Conservation (phyloP, 1,140 invertebrate genomes). For the Saccostrea glomerata region DNA sequence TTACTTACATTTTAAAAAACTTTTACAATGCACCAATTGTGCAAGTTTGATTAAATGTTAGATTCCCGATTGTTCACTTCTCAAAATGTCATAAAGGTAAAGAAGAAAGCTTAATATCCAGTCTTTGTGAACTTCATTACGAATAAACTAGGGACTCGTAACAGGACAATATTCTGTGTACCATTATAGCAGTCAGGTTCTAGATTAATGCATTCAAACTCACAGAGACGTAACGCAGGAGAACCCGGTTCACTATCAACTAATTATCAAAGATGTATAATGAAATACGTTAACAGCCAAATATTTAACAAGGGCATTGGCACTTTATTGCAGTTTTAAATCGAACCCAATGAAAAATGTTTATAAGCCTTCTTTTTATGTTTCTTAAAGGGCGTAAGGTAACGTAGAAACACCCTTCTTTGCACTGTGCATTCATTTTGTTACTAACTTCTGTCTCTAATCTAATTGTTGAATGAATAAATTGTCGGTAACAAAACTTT, state of each 20-base stretch:
- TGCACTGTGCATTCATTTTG: neutral
- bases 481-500: no score
- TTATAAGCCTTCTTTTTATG: neutral
- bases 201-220: neutral
- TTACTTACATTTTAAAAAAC: neutral
- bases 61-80: neutral
- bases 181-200: neutral
- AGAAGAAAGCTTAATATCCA: neutral
- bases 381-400: neutral
- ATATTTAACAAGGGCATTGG: neutral
- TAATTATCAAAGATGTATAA: slow-evolving; percentile 1
- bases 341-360: neutral
- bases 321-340: slow-evolving; percentile 2
- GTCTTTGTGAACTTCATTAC: neutral
- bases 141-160: neutral
- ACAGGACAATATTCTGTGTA: neutral
- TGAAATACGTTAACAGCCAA: neutral
- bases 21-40: neutral
- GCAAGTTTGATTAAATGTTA: slow-evolving; percentile 14
- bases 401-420: neutral
- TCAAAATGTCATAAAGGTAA: slow-evolving; percentile 4
- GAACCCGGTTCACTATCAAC: neutral
- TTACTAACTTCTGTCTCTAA: neutral
- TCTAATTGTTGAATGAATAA: neutral
- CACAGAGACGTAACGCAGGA: slow-evolving; percentile 3